Base-by-base conservation (phyloP, 2,797 vertebrate genomes). In the Gymnothorax javanicus region DNA sequence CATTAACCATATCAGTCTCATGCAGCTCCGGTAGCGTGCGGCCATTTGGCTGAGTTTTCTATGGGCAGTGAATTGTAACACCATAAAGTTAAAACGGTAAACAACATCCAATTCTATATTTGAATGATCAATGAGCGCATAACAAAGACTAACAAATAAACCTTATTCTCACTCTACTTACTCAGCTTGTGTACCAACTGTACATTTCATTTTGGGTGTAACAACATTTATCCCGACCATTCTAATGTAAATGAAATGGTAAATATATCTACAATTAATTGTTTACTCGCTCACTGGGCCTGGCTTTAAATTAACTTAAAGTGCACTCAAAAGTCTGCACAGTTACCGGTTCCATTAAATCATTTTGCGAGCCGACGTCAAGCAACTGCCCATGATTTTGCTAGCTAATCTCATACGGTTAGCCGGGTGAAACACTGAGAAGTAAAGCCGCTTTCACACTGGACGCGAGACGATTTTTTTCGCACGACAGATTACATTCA, bases 21-120 rank as follows among this genome's bases (percentile, higher is more conserved):
- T 94, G 94, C 2, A 95, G 91, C 81, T 95, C 95, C 69, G 95
- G 91, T 86, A 95, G 93, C 62, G 97, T 96, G 6, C 97, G 95
- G 83, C 98, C 98, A 89, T 99, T 99, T 59, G 97, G 96, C 93
- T 98, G 96, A 87, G 90, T 84, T 88, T 94, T 96, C 94, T 95
- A 85, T 0, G 43, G 56, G n/a, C 5, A 83, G 59, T 88, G 1
- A 73, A 3, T 90, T 23, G 87, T 54, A 54, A 83, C 12, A 59
- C n/a, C 9, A 20, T 7, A 62, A 17, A 62, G 17, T 4, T 23
- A 62, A 43, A 43, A 43, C 7, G 15, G 27, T 20, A 62, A 8
- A 81, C 2, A 56, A 23, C n/a, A 81, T 77, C 5, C 4, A 77
- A 7, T 52, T 77, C 15, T 50, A 52, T 43, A 52, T 77, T 25